phyloP scores from a whole-genome alignment of 2,888 invertebrate genomes.

The Papilio elwesi region DNA sequence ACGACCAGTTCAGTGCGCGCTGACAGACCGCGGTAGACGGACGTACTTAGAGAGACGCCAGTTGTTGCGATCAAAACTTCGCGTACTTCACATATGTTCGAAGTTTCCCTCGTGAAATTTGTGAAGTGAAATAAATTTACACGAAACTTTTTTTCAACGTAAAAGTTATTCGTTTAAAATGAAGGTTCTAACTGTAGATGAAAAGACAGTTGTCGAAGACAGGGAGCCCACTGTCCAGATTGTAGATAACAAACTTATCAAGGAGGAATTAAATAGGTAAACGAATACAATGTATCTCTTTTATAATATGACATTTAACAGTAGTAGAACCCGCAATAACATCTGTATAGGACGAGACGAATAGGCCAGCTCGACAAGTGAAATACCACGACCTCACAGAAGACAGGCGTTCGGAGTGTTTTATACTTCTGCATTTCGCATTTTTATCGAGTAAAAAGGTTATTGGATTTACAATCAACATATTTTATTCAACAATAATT shows the following conservation, averaged over 20 bases:
- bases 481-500: too few species aligned
- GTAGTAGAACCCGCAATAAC: too few species aligned
- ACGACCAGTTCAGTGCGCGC: slow-evolving; percentile 49
- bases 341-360: too few species aligned
- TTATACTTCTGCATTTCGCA: too few species aligned
- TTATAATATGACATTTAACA: too few species aligned
- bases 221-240: slow-evolving; percentile 70
- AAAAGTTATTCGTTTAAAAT: slow-evolving; percentile 49
- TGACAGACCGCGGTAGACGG: slow-evolving; percentile 46
- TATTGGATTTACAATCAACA: too few species aligned
- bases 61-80: slow-evolving; percentile 51
- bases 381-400: too few species aligned
- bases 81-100: slow-evolving; percentile 12
- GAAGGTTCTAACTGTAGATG: slow-evolving; percentile 75
- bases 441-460: too few species aligned
- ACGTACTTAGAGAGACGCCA: slow-evolving; percentile 54
- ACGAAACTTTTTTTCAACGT: not conserved
- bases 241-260: slow-evolving; percentile 62
- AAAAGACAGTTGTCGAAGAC: slow-evolving; percentile 69
- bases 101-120: slow-evolving; percentile 25
- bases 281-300: slow-evolving; percentile 23
- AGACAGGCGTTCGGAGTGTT: too few species aligned
- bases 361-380: too few species aligned
- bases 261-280: slow-evolving; percentile 78
- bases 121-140: slow-evolving; percentile 30